phyloP scores from a whole-genome alignment of 30 jellyfish, hydroid and myxozoan genomes.

The Pelagia noctiluca region DNA sequence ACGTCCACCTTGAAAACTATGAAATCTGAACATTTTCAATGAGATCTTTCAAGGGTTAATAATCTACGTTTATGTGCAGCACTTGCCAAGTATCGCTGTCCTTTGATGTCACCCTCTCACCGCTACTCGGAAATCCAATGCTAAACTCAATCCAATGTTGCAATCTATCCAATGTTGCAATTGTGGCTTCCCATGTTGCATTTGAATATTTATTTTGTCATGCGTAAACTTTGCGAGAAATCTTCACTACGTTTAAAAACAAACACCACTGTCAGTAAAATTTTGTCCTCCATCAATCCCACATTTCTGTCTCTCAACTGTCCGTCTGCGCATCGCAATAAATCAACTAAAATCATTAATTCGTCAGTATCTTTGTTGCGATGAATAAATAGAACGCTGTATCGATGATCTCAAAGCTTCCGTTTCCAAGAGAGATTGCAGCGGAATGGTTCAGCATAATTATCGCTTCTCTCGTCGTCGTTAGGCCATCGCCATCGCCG shows the following conservation, averaged over 20 bases:
- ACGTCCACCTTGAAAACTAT: not conserved
- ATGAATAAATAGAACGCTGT: no score
- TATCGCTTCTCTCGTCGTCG: not conserved
- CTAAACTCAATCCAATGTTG: not conserved
- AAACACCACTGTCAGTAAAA: not conserved
- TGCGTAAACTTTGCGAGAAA: not conserved
- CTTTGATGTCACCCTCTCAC: not conserved
- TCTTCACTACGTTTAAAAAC: not conserved
- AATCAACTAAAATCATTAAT: no score
- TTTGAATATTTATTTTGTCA: not conserved
- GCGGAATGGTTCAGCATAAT: not conserved
- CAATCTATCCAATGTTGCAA: not conserved
- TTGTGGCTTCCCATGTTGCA: no score
- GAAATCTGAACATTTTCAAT: not conserved
- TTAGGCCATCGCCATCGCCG: no score
- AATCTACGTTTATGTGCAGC: not conserved
- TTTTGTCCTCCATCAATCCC: slow-evolving; percentile 2
- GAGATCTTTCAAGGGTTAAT: not conserved
- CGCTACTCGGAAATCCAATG: no score
- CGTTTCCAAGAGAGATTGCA: no score
- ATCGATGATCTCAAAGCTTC: no score
- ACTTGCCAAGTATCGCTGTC: not conserved
- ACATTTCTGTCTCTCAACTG: no score
- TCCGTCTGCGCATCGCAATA: no score
- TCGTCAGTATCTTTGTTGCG: no score